Evolutionary conservation across 2,797 vertebrate genomes (phyloP).

Genomic region (Xenops minutus): DNA sequence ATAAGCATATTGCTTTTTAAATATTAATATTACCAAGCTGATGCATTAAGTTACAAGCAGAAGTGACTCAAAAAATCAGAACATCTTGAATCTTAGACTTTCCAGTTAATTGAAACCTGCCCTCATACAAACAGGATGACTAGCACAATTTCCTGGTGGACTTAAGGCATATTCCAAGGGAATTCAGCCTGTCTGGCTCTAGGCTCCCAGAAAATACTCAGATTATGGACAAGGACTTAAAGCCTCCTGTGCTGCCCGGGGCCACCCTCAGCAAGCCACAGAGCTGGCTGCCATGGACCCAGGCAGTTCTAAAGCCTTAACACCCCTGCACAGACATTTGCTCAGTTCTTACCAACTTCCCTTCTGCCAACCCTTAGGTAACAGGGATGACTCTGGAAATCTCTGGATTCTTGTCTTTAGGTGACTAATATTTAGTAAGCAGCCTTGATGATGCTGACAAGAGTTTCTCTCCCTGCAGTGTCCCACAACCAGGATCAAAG

Average conservation of each 20-base stretch:
- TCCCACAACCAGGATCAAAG: neutral
- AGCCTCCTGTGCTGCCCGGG: neutral
- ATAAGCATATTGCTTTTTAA: constrained; percentile 46
- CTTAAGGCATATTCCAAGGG: neutral
- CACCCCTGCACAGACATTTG: neutral
- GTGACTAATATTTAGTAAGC: neutral
- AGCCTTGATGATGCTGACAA: neutral
- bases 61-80: constrained; percentile 16
- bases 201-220: neutral
- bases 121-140: neutral
- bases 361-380: neutral
- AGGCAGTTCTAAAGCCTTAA: neutral
- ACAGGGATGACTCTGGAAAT: neutral
- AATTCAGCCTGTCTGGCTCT: neutral
- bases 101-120: neutral
- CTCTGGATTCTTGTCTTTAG: neutral
- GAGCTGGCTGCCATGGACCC: neutral
- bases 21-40: constrained; percentile 35
- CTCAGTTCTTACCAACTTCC: neutral
- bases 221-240: neutral
- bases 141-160: neutral
- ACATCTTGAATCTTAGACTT: neutral
- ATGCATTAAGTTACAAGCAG: neutral
- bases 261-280: neutral
- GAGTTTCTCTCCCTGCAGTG: neutral